Conservation (phyloP, 1,140 invertebrate genomes). For the Fopius arisanus region DNA sequence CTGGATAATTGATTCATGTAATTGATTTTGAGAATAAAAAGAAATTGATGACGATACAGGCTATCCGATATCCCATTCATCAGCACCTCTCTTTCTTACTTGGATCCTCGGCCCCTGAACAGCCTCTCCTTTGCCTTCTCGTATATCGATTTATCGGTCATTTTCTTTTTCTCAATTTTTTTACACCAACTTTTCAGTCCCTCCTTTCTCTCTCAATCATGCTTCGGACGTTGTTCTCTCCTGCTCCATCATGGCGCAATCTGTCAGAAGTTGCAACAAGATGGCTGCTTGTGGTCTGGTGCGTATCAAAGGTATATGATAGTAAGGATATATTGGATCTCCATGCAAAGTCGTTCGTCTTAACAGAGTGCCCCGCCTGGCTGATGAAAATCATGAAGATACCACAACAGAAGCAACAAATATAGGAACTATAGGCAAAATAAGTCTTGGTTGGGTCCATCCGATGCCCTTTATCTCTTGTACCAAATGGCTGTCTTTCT, state of each 20-base stretch:
- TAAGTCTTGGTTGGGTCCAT: background rate
- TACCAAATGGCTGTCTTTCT: constrained; percentile 12
- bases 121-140: background rate
- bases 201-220: background rate
- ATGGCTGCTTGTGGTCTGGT: constrained; percentile 12
- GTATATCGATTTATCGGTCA: constrained; percentile 31
- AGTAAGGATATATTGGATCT: background rate
- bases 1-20: constrained; percentile 26
- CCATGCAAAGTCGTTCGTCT: too few species aligned
- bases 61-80: background rate
- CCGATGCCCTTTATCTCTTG: too few species aligned
- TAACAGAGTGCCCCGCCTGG: too few species aligned
- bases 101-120: background rate
- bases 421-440: too few species aligned
- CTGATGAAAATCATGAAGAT: too few species aligned
- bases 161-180: constrained; percentile 15
- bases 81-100: constrained; percentile 14
- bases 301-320: background rate
- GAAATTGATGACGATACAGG: constrained; percentile 1
- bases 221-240: background rate
- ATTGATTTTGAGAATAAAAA: background rate
- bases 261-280: constrained; percentile 21
- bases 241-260: background rate
- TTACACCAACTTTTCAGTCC: background rate
- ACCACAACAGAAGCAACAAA: too few species aligned